Evolutionary conservation across 2,797 vertebrate species (phyloP).

Genomic region (Lycodopsis pacificus): DNA sequence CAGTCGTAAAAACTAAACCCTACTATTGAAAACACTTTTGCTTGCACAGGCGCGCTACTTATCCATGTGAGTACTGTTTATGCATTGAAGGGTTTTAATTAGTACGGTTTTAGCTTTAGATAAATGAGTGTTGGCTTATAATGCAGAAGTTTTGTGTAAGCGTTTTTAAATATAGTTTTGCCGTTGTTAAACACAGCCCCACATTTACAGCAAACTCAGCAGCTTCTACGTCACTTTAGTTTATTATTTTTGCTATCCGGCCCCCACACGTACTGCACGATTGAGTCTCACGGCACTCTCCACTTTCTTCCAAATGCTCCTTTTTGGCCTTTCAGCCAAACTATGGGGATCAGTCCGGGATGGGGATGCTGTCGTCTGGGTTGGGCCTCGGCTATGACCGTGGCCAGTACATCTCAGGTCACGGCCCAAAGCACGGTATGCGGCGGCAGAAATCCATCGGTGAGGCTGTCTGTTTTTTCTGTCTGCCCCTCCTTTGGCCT

Average conservation of each 20-base stretch:
- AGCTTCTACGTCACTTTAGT: neutral
- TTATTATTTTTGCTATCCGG: neutral
- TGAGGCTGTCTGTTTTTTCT: conserved; percentile 84
- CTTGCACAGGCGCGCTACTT: too few relatives aligned
- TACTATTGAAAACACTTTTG: neutral
- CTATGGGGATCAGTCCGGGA: conserved; percentile 87
- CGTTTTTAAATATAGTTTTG: neutral
- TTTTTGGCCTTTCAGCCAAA: conserved; percentile 78
- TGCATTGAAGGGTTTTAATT: neutral
- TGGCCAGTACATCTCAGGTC: conserved; percentile 87
- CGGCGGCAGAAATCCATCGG: conserved; percentile 95
- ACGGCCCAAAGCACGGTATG: conserved; percentile 89
- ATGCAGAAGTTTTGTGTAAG: neutral
- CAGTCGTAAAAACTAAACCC: neutral
- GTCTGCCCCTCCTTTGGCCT: conserved; percentile 68
- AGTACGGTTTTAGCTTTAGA: neutral
- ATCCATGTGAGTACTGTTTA: neutral
- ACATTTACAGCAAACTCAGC: neutral
- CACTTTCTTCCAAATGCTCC: conserved; percentile 2
- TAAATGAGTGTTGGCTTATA: neutral
- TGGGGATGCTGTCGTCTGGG: conserved; percentile 83
- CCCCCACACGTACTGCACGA: neutral
- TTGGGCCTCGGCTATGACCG: conserved; percentile 89
- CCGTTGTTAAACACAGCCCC: too few relatives aligned
- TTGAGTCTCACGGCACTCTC: neutral